Evolutionary conservation across 2,888 invertebrate species (phyloP).

Genomic region (Drosophila acutilabella): DNA sequence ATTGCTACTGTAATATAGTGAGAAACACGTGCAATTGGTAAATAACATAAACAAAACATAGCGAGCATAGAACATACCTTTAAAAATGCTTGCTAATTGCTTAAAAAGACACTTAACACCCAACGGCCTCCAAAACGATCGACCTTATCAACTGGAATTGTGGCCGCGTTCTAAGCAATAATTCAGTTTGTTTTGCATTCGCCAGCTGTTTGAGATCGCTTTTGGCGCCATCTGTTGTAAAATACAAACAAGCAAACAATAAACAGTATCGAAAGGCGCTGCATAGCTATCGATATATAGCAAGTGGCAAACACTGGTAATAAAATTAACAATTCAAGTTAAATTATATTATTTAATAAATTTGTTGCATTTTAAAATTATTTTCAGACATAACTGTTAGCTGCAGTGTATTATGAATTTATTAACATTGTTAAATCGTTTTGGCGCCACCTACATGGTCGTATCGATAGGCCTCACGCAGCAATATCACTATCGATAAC

Average conservation of each 20-base stretch:
- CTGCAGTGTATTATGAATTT: too few relatives aligned
- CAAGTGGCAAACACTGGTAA: too few relatives aligned
- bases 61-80: conserved; percentile 31
- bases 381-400: too few relatives aligned
- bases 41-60: neutral
- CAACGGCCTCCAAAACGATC: conserved; percentile 47
- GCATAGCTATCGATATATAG: neutral
- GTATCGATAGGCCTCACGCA: neutral
- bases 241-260: neutral
- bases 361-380: too few relatives aligned
- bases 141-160: conserved; percentile 50
- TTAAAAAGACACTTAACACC: conserved; percentile 6
- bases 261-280: neutral
- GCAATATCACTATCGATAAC: conserved; percentile 14
- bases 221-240: conserved; percentile 35
- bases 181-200: conserved; percentile 53
- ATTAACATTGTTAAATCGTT: neutral
- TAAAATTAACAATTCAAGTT: too few relatives aligned
- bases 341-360: too few relatives aligned
- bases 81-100: conserved; percentile 23
- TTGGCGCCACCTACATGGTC: conserved; percentile 1
- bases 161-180: conserved; percentile 42
- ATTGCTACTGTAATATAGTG: conserved; percentile 6
- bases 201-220: conserved; percentile 55
- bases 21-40: neutral